Percentiles rank a stretch among this genome's conserved stretches.
phyloP scores from a whole-genome alignment of 2,797 vertebrate species.

The Ficedula albicollis region DNA sequence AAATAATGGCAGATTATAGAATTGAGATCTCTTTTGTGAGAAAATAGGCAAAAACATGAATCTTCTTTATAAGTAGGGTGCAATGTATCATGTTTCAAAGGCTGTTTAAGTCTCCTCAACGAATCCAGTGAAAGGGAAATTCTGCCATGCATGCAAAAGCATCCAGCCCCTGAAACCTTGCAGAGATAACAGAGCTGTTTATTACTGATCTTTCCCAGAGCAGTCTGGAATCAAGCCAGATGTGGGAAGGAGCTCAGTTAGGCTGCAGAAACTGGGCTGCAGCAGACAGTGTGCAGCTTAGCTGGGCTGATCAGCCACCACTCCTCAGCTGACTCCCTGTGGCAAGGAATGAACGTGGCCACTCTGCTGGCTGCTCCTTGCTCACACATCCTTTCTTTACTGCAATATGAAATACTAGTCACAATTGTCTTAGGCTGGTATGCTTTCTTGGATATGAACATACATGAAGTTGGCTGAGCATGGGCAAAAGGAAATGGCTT shows the following conservation, averaged over 20 bases:
- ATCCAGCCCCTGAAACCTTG: not conserved
- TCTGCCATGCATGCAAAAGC: not conserved
- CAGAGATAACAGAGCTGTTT: constrained; percentile 27
- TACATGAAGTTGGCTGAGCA: not conserved
- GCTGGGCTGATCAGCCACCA: not conserved
- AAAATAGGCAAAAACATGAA: not conserved
- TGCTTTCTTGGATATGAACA: not conserved
- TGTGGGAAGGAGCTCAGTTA: not conserved
- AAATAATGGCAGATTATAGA: not conserved
- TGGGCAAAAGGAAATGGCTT: not conserved
- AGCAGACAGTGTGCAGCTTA: accelerated
- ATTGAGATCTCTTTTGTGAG: not conserved
- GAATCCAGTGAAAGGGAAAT: not conserved
- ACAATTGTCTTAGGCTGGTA: not conserved
- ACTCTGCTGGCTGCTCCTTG: not conserved
- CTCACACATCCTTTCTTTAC: not conserved
- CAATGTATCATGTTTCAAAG: constrained; percentile 16
- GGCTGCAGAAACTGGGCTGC: not conserved
- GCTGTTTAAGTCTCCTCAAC: not conserved
- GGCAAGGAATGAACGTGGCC: accelerated
- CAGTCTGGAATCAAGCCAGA: not conserved
- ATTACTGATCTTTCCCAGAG: constrained; percentile 2
- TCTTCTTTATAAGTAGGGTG: not conserved
- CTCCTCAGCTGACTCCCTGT: not conserved
- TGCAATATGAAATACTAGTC: not conserved